Percentiles rank a stretch among this genome's conserved stretches.
Conservation (phyloP, 2,113 vertebrate genomes). For the Chinchilla lanigera region DNA sequence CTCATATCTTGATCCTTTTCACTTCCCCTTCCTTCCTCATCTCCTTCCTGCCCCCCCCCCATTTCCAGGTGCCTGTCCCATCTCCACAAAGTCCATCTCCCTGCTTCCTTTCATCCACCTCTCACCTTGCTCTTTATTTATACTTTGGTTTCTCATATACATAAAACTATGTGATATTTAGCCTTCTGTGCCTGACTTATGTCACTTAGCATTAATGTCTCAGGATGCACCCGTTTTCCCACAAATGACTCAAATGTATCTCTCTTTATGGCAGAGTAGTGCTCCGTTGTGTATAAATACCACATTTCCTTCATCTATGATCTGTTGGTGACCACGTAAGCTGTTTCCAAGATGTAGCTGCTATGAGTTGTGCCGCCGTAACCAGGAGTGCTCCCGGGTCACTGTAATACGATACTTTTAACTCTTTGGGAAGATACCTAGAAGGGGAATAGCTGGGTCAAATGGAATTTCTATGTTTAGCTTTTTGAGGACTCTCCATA, state of each 20-base stretch:
- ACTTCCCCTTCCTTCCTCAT: background rate
- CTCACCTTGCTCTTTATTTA: background rate
- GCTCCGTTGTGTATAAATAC: background rate
- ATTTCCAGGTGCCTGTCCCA: background rate
- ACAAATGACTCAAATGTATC: background rate
- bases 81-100: background rate
- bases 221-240: background rate
- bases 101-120: background rate
- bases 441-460: background rate
- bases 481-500: background rate
- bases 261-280: background rate
- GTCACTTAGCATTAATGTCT: background rate
- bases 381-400: background rate
- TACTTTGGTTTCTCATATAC: background rate
- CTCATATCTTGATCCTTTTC: background rate
- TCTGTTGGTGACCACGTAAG: background rate
- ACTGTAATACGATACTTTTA: background rate
- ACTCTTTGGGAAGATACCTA: background rate
- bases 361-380: background rate
- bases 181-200: background rate
- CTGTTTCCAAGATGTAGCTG: background rate
- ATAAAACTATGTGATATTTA: background rate
- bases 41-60: background rate
- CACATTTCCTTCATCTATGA: background rate
- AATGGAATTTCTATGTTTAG: background rate